Conservation (phyloP, 2,888 invertebrate genomes). For the Odontomyia ornata region DNA sequence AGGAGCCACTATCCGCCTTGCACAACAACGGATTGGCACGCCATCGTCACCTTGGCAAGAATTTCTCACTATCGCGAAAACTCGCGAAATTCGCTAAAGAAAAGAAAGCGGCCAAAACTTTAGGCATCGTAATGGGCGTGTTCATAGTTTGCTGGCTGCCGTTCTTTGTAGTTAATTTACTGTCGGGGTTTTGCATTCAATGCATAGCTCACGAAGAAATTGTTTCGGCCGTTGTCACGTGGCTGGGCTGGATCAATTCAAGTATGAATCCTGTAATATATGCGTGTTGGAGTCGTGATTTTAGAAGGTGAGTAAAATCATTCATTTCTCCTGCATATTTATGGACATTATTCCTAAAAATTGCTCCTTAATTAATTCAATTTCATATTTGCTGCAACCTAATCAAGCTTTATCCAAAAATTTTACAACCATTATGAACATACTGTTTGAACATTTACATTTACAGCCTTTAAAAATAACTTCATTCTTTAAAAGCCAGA, state of each 20-base stretch:
- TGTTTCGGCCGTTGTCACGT: slow-evolving; percentile 87
- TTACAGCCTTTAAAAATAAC: too few species aligned
- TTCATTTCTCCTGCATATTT: background rate
- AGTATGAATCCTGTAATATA: slow-evolving; percentile 98
- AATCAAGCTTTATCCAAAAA: too few species aligned
- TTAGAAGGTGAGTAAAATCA: slow-evolving; percentile 76
- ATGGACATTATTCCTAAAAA: too few species aligned
- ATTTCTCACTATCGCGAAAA: slow-evolving; percentile 92
- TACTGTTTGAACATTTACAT: too few species aligned
- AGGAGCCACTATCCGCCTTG: slow-evolving; percentile 78
- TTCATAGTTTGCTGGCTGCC: slow-evolving; percentile 98
- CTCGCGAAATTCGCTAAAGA: slow-evolving; percentile 96
- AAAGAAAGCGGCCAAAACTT: slow-evolving; percentile 96
- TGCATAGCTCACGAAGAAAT: slow-evolving; percentile 90
- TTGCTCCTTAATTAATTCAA: too few species aligned
- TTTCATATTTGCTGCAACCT: too few species aligned
- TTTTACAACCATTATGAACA: too few species aligned
- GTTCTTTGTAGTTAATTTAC: slow-evolving; percentile 93
- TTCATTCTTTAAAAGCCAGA: too few species aligned
- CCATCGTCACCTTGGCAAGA: slow-evolving; percentile 79
- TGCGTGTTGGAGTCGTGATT: slow-evolving; percentile 98
- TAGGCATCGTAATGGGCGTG: slow-evolving; percentile 96
- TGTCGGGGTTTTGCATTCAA: slow-evolving; percentile 87
- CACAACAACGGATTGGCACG: slow-evolving; percentile 82
- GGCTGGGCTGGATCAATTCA: slow-evolving; percentile 96